These are phyloP conservation scores for Trididemnum miniatum DNA, from an alignment of 23 tunicate species.

Conservation along the genomic window DNA sequence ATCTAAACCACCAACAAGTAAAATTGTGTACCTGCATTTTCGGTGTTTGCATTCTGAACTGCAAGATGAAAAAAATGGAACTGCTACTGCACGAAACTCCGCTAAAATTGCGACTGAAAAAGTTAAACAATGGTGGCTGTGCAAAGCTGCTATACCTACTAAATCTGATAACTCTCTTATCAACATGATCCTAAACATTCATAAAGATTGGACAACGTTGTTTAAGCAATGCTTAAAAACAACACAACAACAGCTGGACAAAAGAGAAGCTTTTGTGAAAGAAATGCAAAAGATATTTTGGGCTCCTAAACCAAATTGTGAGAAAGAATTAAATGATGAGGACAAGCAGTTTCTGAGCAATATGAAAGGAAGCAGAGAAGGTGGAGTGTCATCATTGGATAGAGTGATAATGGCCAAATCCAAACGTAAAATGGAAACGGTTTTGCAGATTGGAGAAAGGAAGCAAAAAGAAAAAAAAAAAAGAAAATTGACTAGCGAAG, in stretches of 20 bases:
- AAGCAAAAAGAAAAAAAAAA: not conserved
- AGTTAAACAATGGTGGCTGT: not conserved
- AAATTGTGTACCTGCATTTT: slow-evolving; percentile 6
- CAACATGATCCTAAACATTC: slow-evolving; percentile 10
- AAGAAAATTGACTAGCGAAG: not conserved
- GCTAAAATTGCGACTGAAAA: not conserved
- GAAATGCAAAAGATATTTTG: not conserved
- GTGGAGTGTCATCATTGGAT: slow-evolving; percentile 3
- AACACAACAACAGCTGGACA: slow-evolving; percentile 14
- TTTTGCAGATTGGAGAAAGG: slow-evolving; percentile 8
- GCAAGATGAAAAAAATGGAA: slow-evolving; percentile 5
- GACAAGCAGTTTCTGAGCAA: not conserved
- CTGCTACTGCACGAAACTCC: not conserved
- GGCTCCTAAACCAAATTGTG: slow-evolving; percentile 17
- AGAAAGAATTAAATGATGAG: slow-evolving; percentile 10
- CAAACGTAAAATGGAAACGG: not conserved
- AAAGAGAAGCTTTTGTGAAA: not conserved
- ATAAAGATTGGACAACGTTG: slow-evolving; percentile 4
- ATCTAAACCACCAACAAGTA: slow-evolving; percentile 14
- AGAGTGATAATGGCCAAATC: slow-evolving; percentile 8
- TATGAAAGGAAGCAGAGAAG: slow-evolving; percentile 11
- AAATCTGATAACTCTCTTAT: not conserved
- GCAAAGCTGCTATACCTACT: not conserved
- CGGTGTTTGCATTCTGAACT: slow-evolving; percentile 20
- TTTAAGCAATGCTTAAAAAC: slow-evolving; percentile 10